A percentile compares a stretch with the other conserved stretches of the same genome.
These are phyloP conservation scores for Cathartes aura DNA, from an alignment of 2,113 vertebrate species.

Conservation along the genomic window DNA sequence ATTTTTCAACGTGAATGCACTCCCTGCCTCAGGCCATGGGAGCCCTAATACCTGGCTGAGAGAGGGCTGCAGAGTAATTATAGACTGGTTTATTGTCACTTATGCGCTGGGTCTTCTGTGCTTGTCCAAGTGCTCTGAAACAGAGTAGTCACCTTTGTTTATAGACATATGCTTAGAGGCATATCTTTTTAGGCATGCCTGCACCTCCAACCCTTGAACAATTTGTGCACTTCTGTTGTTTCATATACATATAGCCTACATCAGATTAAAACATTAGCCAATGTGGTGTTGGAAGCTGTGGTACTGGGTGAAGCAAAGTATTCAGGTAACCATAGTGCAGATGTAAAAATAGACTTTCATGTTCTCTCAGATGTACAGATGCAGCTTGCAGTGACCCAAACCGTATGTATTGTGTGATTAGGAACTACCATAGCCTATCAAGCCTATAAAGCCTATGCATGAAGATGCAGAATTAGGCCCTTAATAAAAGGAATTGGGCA, in stretches of 20 bases:
- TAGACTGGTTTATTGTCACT: background rate
- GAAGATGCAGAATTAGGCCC: background rate
- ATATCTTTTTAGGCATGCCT: background rate
- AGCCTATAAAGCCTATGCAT: background rate
- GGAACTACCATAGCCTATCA: background rate
- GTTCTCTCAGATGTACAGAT: background rate
- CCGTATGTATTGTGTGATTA: rapidly evolving
- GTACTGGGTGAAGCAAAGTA: background rate
- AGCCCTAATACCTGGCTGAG: background rate
- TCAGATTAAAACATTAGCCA: background rate
- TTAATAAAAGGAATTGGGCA: background rate
- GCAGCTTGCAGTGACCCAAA: background rate
- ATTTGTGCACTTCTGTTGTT: background rate
- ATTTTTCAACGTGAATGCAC: background rate
- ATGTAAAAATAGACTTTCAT: background rate
- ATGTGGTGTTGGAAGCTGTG: background rate
- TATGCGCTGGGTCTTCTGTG: background rate
- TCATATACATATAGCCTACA: background rate
- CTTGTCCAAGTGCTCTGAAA: background rate
- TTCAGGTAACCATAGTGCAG: background rate
- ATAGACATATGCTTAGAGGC: rapidly evolving
- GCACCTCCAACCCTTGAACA: background rate
- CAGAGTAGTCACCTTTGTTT: background rate
- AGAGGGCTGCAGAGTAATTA: background rate
- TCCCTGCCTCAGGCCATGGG: background rate